Evolutionary conservation across 2,797 vertebrate species (phyloP).

Genomic region (Leptodon cayanensis): DNA sequence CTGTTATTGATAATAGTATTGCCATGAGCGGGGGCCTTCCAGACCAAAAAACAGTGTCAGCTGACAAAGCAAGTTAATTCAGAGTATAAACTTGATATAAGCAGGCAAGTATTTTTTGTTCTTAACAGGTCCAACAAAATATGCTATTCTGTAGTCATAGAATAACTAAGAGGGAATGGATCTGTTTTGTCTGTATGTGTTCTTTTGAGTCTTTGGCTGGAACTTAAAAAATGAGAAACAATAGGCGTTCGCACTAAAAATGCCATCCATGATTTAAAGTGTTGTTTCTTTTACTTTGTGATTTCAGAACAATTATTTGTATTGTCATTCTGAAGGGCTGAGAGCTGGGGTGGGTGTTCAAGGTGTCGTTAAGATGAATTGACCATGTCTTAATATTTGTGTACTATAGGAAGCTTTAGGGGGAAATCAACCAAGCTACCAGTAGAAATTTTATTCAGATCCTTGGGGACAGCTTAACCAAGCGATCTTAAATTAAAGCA

Average conservation of each 20-base stretch:
- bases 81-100: constrained; percentile 30
- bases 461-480: background rate
- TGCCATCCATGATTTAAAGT: background rate
- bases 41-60: background rate
- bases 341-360: background rate
- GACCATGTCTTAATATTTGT: background rate
- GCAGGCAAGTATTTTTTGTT: constrained; percentile 27
- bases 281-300: background rate
- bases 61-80: constrained; percentile 42
- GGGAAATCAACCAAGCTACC: background rate
- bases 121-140: constrained; percentile 24
- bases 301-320: background rate
- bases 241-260: background rate
- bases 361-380: background rate
- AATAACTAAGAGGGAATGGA: background rate
- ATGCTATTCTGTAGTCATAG: background rate
- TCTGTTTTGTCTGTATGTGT: constrained; percentile 31
- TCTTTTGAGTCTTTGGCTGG: background rate
- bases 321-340: background rate
- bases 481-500: background rate
- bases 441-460: background rate
- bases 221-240: background rate
- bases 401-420: background rate
- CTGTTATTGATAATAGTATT: background rate
- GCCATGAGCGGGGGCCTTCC: background rate